Evolutionary conservation across 1,140 invertebrate genomes (phyloP), one percentile per base, ranked within the genome.

Genomic region (Leptonema lineaticorne): DNA sequence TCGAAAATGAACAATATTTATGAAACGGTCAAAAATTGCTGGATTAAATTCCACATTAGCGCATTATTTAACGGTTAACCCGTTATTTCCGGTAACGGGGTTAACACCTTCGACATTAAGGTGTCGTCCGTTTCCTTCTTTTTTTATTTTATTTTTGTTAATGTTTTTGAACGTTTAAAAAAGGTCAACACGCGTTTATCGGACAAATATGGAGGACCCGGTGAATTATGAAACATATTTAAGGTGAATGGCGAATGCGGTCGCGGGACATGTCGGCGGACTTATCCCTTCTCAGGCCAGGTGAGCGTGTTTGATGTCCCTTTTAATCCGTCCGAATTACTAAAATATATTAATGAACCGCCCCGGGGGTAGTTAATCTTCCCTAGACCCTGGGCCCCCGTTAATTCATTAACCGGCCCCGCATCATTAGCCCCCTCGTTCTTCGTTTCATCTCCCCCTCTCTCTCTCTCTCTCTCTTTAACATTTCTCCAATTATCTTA

Each of bases 361-460:
- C 45, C 62, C 14, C 22, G 28, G 20, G 63, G 48, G 63, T 57
- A 66, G 68, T 70, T 70, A 70, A 70, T 70, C 68, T 70, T 70
- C 56, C 48, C 60, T 48, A 28, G 63, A 67, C 63, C 68, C 29
- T 30, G 29, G 11, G 29, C 27, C 57, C 37, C 69, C 18, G 69
- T 63, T 71, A 71, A 71, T 71, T 71, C 69, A 71, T 71, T 71
- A 71, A 33, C 60, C 50, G 65, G 50, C 50, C 57, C 59, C 45
- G 69, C 53, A 68, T 68, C 66, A 68, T 71, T 68, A 68, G 69
- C 66, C 63, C 29, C 28, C 48, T 29, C 41, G 59, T 64, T 64
- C n/a, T 62, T 45, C 57, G 45, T 24, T 9, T 16, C 11, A 45
- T 4, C 11, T 14, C 14, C 56, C 30, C n/a, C 26, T 37, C 57